Evolutionary conservation across 2,888 invertebrate species (phyloP), one percentile per base, ranked within the genome.

Genomic region (Caenorhabditis auriculariae): DNA sequence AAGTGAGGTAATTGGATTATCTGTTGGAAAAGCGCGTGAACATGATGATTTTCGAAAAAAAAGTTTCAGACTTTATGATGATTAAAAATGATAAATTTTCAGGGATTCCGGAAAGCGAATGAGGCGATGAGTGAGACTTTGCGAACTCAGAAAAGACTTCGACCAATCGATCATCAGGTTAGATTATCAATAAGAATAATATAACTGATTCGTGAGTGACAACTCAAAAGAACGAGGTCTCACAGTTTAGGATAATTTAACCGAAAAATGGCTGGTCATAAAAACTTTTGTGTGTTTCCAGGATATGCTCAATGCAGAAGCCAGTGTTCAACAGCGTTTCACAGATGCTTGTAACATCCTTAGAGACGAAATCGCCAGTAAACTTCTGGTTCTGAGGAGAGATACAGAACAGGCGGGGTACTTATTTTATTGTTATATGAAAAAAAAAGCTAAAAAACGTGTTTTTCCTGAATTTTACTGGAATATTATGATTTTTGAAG

Each of bases 111-210:
- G 39, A 53, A 9, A 7, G 52, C 63, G 7, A 29, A 58, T 28
- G 39, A 46, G 21, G 37, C 49, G 12, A 45, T 54, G 27, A 47
- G 55, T 3, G 41, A 54, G 5, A 58, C 60, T 6, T 44, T 67
- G 24, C 39, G 35, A 24, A 50, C 6, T 7, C 67, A 67, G 39
- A 56, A 49, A 21, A 54, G 56, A 24, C 57, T 53, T 26, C 39
- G 67, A 3, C 67, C 67, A n/a, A 53, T 67, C 37, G 67, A 67
- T 39, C 58, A 67, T 29, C 44, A 49, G 42, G 67, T 67, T 35
- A 38, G 62, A 9, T 3, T n/a, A 19, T 21, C 12, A 19, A 7
- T 35, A 35, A n/a, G 9, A 35, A n/a, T n/a, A 35, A 35, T 1
- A 35, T 35, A 12, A n/a, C 35, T 35, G 35, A 35, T 1, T 35